Conservation (phyloP, 2,888 invertebrate species). For the Eucera pruinosa region DNA sequence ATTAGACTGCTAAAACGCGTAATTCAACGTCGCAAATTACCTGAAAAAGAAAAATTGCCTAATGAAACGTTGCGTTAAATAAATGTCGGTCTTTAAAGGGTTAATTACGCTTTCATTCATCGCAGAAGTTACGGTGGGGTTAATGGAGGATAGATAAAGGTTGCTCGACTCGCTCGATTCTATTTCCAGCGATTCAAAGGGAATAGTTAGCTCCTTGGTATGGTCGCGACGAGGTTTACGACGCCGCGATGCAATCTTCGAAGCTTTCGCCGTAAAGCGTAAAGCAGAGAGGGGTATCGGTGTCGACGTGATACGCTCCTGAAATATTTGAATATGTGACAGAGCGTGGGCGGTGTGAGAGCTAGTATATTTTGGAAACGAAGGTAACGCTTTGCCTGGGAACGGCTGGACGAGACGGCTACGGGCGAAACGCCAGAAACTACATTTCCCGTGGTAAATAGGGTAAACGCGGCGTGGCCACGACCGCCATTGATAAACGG, state of each 20-base stretch:
- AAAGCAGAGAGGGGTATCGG: neutral
- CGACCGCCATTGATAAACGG: constrained; percentile 60
- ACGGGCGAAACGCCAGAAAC: constrained; percentile 65
- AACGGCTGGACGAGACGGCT: constrained; percentile 59
- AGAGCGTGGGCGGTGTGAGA: constrained; percentile 59
- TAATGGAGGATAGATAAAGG: neutral
- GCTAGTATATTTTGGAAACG: constrained; percentile 78
- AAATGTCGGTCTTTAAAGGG: too few relatives aligned
- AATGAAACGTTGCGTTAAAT: too few relatives aligned
- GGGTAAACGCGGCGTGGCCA: constrained; percentile 30
- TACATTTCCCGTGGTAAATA: constrained; percentile 59
- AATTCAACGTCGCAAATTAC: too few relatives aligned
- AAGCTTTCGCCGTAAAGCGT: too few relatives aligned
- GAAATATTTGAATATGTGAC: constrained; percentile 68
- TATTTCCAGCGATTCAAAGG: neutral
- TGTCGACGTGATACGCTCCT: constrained; percentile 48
- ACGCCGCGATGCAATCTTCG: neutral
- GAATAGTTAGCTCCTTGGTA: neutral
- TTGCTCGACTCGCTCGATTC: neutral
- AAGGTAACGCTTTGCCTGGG: constrained; percentile 74
- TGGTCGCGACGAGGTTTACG: neutral
- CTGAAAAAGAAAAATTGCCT: too few relatives aligned
- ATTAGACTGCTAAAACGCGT: too few relatives aligned
- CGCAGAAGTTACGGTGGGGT: too few relatives aligned
- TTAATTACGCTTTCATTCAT: too few relatives aligned